Conservation (phyloP, 2,888 invertebrate species). For the Dasypolia templi region DNA sequence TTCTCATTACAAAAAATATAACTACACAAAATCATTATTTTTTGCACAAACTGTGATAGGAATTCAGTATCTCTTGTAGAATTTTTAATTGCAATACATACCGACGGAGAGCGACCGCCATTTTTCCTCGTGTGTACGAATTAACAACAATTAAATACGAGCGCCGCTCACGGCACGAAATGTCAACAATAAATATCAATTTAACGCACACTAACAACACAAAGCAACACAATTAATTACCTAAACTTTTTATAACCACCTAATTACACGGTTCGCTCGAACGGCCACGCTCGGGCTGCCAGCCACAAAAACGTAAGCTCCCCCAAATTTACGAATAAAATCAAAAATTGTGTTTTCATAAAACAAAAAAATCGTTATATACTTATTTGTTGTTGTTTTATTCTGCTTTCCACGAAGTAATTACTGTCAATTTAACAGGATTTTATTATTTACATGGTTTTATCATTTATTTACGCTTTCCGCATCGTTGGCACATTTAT, state of each 20-base stretch:
- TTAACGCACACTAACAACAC: conserved; percentile 79
- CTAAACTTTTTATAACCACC: conserved; percentile 84
- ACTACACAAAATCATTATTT: conserved; percentile 36
- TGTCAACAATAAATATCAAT: conserved; percentile 88
- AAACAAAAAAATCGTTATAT: conserved; percentile 43
- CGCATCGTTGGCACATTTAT: conserved; percentile 32
- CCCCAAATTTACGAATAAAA: conserved; percentile 57
- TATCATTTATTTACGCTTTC: conserved; percentile 48
- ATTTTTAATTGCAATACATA: conserved; percentile 65
- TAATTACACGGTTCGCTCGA: conserved; percentile 85
- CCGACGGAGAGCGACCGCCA: conserved; percentile 54
- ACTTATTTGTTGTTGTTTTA: conserved; percentile 39
- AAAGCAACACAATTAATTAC: conserved; percentile 86
- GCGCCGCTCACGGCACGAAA: conserved; percentile 79
- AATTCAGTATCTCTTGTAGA: conserved; percentile 49
- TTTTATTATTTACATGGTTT: conserved; percentile 42
- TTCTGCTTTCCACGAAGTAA: conserved; percentile 45
- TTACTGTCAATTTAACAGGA: conserved; percentile 45
- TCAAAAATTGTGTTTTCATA: conserved; percentile 38
- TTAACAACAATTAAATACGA: conserved; percentile 77
- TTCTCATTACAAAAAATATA: conserved; percentile 43
- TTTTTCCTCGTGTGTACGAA: conserved; percentile 63
- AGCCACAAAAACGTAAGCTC: conserved; percentile 51
- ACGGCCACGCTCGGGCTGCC: conserved; percentile 66
- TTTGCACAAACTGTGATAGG: conserved; percentile 45